Percentiles rank a stretch among this genome's conserved stretches.
phyloP scores from a whole-genome alignment of 30 jellyfish, hydroid and myxozoan genomes.

The Aurelia sp. region DNA sequence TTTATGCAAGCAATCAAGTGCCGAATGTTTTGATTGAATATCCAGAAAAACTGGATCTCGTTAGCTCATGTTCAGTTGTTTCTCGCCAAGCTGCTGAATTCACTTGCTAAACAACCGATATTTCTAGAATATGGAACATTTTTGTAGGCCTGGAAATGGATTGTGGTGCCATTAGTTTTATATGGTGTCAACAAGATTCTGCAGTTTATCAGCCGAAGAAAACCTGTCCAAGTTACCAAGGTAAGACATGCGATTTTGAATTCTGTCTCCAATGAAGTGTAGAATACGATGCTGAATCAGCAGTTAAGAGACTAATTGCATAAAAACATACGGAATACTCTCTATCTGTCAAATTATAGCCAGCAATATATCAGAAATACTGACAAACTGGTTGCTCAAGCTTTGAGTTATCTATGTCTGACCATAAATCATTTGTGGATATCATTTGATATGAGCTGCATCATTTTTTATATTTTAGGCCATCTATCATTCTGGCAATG shows the following conservation, averaged over 20 bases:
- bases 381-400: too few species aligned
- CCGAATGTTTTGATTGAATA: too few species aligned
- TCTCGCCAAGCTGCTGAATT: too few species aligned
- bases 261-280: not conserved
- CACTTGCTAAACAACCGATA: not conserved
- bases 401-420: not conserved
- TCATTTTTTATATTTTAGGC: conserved; percentile 30
- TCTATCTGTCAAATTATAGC: too few species aligned
- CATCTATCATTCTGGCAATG: conserved; percentile 74
- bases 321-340: too few species aligned
- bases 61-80: too few species aligned
- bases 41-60: too few species aligned
- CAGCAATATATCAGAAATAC: too few species aligned
- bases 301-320: too few species aligned
- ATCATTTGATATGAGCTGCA: not conserved
- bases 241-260: not conserved
- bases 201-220: conserved; percentile 29
- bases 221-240: conserved; percentile 49
- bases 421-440: not conserved
- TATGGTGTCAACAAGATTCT: conserved; percentile 68
- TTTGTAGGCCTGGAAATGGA: conserved; percentile 95
- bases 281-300: too few species aligned
- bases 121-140: not conserved
- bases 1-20: too few species aligned
- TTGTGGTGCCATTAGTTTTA: conserved; percentile 68